Base-by-base conservation (phyloP, 2,888 invertebrate genomes). In the Zaprionus bogoriensis region DNA sequence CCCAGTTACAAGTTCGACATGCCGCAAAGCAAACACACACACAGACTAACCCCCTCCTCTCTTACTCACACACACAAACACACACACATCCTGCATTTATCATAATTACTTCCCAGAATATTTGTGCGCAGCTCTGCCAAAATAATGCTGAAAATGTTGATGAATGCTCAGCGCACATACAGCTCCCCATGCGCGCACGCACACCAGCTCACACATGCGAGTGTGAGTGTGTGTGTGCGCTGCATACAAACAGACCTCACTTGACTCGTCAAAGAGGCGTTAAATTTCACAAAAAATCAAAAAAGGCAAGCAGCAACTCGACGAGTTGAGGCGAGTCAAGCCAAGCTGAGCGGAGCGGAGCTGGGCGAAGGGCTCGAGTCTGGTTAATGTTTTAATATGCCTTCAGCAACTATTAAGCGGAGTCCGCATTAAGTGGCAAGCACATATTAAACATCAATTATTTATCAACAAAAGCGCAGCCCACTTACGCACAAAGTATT, bases 1-100 rank as follows among this genome's bases (percentile, higher is more conserved):
- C 80, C 86, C 83, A 80, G 80, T 85, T 80, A 78, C 76, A 85
- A 80, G 86, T 85, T 80, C 76, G 86, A 82, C 79, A 85, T 78
- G 83, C 86, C 83, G 64, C 86, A 75, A 61, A 51, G 53, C 75
- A 75, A 68, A 64, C 68, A 60, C 52, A 65, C 20, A 28, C 42
- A 32, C 38, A 30, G n/a, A 38, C 39, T 14, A 25, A 30, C 9
- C 27, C 6, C 23, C 27, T 36, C n/a, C 3, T 19, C 10, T 1
- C 30, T 4, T 9, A 36, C 52, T 44, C 51, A 62, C 59, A 47
- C 42, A 67, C 64, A 65, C 53, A 46, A 22, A 47, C 42, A 54
- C 39, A 32, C 44, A 50, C 57, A 69, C 61, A 73, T 86, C 84
- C 87, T 82, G 87, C 70, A 87, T 87, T 82, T 86, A 84, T 83